Base-by-base conservation (phyloP, 2,888 invertebrate genomes). In the Andrena minutula region DNA sequence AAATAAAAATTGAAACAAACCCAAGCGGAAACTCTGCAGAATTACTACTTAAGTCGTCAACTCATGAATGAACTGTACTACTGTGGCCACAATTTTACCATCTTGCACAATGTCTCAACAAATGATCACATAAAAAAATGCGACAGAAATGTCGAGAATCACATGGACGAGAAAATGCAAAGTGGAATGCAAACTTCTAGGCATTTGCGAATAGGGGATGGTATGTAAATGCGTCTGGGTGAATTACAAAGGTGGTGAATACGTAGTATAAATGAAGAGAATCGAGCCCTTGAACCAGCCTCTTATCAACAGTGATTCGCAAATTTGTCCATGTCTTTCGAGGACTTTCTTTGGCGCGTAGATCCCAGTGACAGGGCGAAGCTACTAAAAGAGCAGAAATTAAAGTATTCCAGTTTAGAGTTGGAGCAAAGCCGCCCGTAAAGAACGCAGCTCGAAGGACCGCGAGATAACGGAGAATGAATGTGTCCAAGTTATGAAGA, bases 401-500 rank as follows among this genome's bases (percentile, higher is more conserved):
- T 80, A 69, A 69, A 81, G 74, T 80, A 80, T 73, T 69, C 58
- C 64, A 63, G 73, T 69, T 73, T 79, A 73, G 69, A 80, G 69
- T 69, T 70, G 81, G 80, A 49, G 58, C 35, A 41, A 80, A 69
- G 58, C 51, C 56, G 51, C 51, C 64, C 81, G 73, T 80, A 80
- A 81, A 81, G 81, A 81, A 80, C 68, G 56, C 68, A 47, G 41
- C 80, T 80, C 80, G 80, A 80, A 81, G 65, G 41, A 66, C 51
- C 1, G n/a, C 23, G 56, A 74, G 72, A 80, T 81, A 80, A 64
- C 73, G 23, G 79, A 32, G 58, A 79, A 80, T 30, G 58, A 71
- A 80, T 80, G 71, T 71, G 71, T 79, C 53, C 71, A 71, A 80
- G 79, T 71, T 79, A 71, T 79, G 79, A 71, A 79, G 79, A 80